phyloP scores from a whole-genome alignment of 2,888 invertebrate genomes.

The Metacarcinus magister region DNA sequence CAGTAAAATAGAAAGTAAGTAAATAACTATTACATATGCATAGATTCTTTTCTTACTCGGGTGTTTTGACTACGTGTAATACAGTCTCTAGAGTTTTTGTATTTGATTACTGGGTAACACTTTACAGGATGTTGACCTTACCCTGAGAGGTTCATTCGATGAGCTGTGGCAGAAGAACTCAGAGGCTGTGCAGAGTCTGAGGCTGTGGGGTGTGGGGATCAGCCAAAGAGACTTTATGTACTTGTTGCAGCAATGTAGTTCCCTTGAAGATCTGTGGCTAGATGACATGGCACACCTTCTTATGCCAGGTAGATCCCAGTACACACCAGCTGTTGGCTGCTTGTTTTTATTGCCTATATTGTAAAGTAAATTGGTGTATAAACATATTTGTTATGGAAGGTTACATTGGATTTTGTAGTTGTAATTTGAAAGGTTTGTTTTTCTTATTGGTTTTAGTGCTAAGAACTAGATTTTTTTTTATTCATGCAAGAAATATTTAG shows the following conservation, averaged over 20 bases:
- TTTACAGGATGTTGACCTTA: conserved; percentile 41
- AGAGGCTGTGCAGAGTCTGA: conserved; percentile 49
- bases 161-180: conserved; percentile 65
- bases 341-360: not conserved
- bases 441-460: not conserved
- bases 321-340: not conserved
- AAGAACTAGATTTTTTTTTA: not conserved
- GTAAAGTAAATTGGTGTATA: not conserved
- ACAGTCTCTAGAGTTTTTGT: not conserved
- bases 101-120: not conserved
- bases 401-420: not conserved
- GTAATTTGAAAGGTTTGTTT: not conserved
- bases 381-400: not conserved
- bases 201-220: conserved; percentile 53
- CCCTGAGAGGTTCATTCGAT: conserved; percentile 31
- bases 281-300: conserved; percentile 70
- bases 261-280: conserved; percentile 63
- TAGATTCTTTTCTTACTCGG: too few species aligned
- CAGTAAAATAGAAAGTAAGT: too few species aligned
- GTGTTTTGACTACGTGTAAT: not conserved
- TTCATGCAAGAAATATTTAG: not conserved
- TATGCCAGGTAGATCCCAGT: conserved; percentile 73
- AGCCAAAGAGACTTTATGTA: conserved; percentile 63
- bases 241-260: conserved; percentile 63
- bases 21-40: too few species aligned